Evolutionary conservation across 1,140 invertebrate species (phyloP).

Genomic region (Ceratina calcarata): DNA sequence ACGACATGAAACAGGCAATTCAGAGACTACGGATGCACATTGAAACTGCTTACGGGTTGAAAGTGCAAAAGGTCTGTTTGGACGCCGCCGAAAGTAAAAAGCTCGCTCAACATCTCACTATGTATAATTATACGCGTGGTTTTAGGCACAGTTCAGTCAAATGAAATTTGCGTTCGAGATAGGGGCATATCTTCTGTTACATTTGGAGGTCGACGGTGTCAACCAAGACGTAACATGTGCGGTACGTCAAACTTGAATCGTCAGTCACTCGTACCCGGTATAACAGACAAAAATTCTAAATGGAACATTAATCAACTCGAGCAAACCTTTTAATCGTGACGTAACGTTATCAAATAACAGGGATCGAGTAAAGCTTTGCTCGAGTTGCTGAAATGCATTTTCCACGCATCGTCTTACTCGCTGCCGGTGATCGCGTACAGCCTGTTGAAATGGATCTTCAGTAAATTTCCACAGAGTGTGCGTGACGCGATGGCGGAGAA

Average conservation of each 20-base stretch:
- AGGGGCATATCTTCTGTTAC: constrained; percentile 81
- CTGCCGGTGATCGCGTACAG: constrained; percentile 82
- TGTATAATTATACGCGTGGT: too few relatives aligned
- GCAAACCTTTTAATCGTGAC: neutral
- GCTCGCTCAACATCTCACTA: too few relatives aligned
- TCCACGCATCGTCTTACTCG: constrained; percentile 82
- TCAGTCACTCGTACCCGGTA: too few relatives aligned
- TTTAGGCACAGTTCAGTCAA: constrained; percentile 81
- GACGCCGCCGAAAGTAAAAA: too few relatives aligned
- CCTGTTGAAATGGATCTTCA: constrained; percentile 80
- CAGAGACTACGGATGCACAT: constrained; percentile 84
- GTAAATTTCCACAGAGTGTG: constrained; percentile 79
- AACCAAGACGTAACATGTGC: neutral
- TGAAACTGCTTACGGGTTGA: constrained; percentile 80
- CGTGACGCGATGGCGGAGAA: constrained; percentile 80
- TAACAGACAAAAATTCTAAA: too few relatives aligned
- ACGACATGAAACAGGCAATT: constrained; percentile 86
- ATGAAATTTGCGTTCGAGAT: constrained; percentile 84
- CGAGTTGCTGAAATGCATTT: constrained; percentile 81
- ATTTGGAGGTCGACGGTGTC: constrained; percentile 77
- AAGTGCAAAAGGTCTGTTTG: constrained; percentile 81
- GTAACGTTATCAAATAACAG: constrained; percentile 48
- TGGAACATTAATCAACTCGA: neutral
- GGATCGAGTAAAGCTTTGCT: constrained; percentile 81
- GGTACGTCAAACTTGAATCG: neutral